Base-by-base conservation (phyloP, 2,113 vertebrate genomes). In the Acanthisitta chloris region DNA sequence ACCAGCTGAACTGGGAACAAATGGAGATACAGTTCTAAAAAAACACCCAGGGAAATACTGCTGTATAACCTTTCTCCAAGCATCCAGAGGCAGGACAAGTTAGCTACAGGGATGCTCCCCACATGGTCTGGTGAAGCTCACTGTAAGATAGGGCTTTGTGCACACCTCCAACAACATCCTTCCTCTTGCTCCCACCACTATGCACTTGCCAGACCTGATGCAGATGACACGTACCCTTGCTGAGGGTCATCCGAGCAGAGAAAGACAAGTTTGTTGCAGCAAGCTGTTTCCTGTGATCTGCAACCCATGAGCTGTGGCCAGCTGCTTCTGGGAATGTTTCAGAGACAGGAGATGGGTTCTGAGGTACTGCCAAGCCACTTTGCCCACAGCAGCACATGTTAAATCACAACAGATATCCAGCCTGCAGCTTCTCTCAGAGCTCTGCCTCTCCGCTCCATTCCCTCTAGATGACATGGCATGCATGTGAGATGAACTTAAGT, bases 251-350 rank as follows among this genome's bases (percentile, higher is more conserved):
- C 54, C 14, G 4, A 92, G 55, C 66, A 94, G 36, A 86, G 70
- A 79, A 92, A 93, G 66, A 67, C 1, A 42, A 69, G 48, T 80
- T 78, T 70, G 29, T n/a, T 81, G 67, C 0, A 0, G 87, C 82
- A 93, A 96, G 92, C 81, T 96, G 85, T 71, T 96, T 95, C 93
- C 93, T 88, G 85, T 74, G 85, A 93, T 90, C 71, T 72, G 49
- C 43, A 86, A 21, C 20, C 61, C 81, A n/a, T 46, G 70, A 92
- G 54, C 40, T 72, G 79, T 14, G 52, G 96, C 76, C 88, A 96
- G 88, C 85, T 86, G 82, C 64, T 92, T 90, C 88, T 94, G 90
- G 90, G 90, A 96, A 95, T 5, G 16, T 59, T 94, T 91, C 28
- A 83, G 64, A 34, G 81, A 91, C 38, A 29, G 55, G 20, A 86